phyloP scores from a whole-genome alignment of 2,113 vertebrate species.

The Pangasianodon hypophthalmus region DNA sequence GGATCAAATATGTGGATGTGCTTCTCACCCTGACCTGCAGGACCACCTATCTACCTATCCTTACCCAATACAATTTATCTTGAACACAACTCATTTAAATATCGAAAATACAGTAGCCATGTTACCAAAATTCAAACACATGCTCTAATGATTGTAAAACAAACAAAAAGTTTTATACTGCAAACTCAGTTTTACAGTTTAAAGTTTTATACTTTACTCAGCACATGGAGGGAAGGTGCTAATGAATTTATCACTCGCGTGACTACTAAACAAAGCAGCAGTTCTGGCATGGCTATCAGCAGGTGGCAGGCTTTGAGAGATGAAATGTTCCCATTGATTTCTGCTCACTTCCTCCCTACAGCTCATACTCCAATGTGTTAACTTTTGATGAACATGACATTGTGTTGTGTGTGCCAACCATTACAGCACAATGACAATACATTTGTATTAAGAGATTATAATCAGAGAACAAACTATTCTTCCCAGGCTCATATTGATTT shows the following conservation, averaged over 20 bases:
- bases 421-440: not conserved
- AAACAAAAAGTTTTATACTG: not conserved
- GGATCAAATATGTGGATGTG: slow-evolving; percentile 26
- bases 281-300: slow-evolving; percentile 14
- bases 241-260: slow-evolving; percentile 33
- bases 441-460: not conserved
- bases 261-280: slow-evolving; percentile 39
- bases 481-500: not conserved
- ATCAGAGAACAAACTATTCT: not conserved
- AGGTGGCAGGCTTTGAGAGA: slow-evolving; percentile 33
- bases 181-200: no score
- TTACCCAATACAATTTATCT: slow-evolving; percentile 1
- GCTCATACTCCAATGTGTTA: slow-evolving; percentile 33
- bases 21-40: not conserved
- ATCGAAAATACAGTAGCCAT: not conserved
- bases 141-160: not conserved
- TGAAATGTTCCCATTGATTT: slow-evolving; percentile 47
- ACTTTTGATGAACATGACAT: slow-evolving; percentile 31
- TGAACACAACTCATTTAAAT: slow-evolving; percentile 2
- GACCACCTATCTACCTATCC: not conserved
- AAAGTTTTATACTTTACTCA: no score
- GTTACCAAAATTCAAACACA: not conserved
- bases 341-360: slow-evolving; percentile 31
- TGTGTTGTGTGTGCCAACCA: not conserved
- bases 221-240: not conserved